Base-by-base conservation (phyloP, 2,113 vertebrate species). In the Monarcha castaneiventris region DNA sequence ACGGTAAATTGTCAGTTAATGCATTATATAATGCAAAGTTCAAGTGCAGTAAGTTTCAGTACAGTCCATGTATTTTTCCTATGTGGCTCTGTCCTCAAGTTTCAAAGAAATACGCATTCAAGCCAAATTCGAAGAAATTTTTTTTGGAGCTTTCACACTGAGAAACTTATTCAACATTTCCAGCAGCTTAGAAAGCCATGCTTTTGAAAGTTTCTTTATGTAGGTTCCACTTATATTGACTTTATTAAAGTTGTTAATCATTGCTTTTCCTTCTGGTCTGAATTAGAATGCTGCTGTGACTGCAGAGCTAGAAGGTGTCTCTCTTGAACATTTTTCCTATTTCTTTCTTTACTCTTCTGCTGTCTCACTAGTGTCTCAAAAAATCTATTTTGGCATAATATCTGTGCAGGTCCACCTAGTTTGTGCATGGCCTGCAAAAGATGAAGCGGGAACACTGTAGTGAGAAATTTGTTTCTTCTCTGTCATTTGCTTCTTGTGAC, bases 151-250 rank as follows among this genome's bases (percentile, higher is more conserved):
- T 83, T 97, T 88, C 64, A 67, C 44, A 32, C 73, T 92, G 64
- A 96, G 79, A 92, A 95, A 93, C 64, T 92, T 95, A 88, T 52
- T 90, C 76, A 95, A 75, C 85, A 73, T 97, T 96, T 96, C 90
- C 88, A 94, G 59, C 63, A 74, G 44, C 71, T 90, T 84, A 93
- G 76, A 95, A 86, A 81, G 68, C 68, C 32, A 12, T 82, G 66
- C 62, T 90, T 93, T 95, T 83, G 49, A 26, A 91, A 54, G 43
- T 75, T 89, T 87, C 90, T 85, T 68, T 69, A 54, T 82, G 63
- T 63, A 69, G 61, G 48, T 84, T 96, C 52, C 61, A 75, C 44
- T 93, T 92, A 61, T 41, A 77, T 44, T 71, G 68, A 81, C 68
- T 67, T 93, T 95, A 89, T 77, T 94, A 63, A 92, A 93, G 82